phyloP scores from a whole-genome alignment of 2,797 vertebrate genomes.

The Huso huso region DNA sequence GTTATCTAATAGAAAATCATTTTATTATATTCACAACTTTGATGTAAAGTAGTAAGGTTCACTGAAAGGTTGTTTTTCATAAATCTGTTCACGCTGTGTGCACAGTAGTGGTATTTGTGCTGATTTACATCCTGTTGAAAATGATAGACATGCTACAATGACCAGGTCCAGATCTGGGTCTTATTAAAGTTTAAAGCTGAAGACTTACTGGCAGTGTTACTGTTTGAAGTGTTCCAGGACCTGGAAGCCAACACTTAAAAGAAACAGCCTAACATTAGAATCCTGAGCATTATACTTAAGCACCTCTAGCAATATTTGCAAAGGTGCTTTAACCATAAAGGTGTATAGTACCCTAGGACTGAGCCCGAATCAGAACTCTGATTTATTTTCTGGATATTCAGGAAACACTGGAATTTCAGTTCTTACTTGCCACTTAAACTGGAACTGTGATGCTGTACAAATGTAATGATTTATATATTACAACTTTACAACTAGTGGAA shows the following conservation, averaged over 20 bases:
- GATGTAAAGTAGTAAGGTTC: neutral
- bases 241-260: neutral
- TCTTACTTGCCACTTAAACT: too few relatives aligned
- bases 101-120: neutral
- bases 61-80: neutral
- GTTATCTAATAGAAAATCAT: neutral
- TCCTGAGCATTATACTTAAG: too few relatives aligned
- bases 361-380: too few relatives aligned
- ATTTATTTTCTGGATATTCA: too few relatives aligned
- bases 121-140: constrained; percentile 1
- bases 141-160: neutral
- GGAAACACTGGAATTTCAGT: too few relatives aligned
- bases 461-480: too few relatives aligned
- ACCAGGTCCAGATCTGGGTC: neutral
- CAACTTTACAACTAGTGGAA: too few relatives aligned
- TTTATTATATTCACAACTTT: neutral
- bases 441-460: too few relatives aligned
- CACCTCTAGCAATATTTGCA: too few relatives aligned
- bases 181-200: neutral
- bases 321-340: too few relatives aligned
- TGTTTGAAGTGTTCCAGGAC: neutral
- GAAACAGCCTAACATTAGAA: too few relatives aligned
- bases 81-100: neutral
- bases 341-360: too few relatives aligned
- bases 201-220: neutral